These are phyloP conservation scores for Cybosia mesomella DNA, from an alignment of 2,888 invertebrate species.

Conservation along the genomic window DNA sequence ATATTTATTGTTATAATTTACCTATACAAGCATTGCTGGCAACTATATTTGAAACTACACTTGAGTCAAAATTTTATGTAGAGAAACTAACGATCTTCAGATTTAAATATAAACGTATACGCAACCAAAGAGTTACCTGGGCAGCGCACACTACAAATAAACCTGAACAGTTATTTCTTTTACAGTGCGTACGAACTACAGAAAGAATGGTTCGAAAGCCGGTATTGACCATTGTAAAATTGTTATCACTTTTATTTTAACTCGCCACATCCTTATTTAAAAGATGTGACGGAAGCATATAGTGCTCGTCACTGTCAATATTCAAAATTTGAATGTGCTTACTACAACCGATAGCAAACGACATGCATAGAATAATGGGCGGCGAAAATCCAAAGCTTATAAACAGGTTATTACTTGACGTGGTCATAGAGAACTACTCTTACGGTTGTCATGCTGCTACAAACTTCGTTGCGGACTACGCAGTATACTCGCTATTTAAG, in stretches of 20 bases:
- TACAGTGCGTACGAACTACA: too few species aligned
- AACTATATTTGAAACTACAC: not conserved
- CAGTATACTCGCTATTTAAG: not conserved
- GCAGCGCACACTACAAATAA: too few species aligned
- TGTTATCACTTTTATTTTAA: not conserved
- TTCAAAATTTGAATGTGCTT: not conserved
- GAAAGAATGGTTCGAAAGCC: too few species aligned
- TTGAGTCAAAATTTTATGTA: not conserved
- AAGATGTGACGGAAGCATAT: not conserved
- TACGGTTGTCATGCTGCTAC: slow-evolving; percentile 11
- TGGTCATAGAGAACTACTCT: slow-evolving; percentile 11
- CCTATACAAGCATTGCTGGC: not conserved
- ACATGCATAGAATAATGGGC: not conserved
- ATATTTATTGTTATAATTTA: not conserved
- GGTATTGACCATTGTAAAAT: too few species aligned
- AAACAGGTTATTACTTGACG: not conserved
- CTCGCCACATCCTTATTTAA: not conserved
- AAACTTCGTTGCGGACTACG: slow-evolving; percentile 1
- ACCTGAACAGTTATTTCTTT: too few species aligned
- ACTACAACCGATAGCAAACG: not conserved
- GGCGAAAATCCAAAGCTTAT: not conserved
- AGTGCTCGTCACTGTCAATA: not conserved
- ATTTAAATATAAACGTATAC: too few species aligned
- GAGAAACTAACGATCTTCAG: too few species aligned
- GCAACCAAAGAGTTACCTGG: too few species aligned